Base-by-base conservation (phyloP, 2,888 invertebrate genomes). In the Pantelozetes paolii region DNA sequence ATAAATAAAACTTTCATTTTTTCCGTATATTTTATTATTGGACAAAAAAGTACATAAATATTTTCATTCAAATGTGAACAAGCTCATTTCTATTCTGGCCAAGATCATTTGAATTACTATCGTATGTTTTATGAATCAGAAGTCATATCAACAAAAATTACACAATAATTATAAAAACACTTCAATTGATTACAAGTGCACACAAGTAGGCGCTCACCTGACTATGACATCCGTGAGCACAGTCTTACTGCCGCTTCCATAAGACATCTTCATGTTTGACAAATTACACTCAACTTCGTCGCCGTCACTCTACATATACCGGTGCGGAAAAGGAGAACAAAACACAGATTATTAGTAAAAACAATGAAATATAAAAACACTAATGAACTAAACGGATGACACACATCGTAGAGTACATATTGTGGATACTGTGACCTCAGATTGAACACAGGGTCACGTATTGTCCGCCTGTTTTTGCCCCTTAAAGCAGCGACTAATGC, bases 181-280 rank as follows among this genome's bases (percentile, higher is more conserved):
- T n/a, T n/a, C n/a, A n/a, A n/a, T n/a, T n/a, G n/a, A n/a, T n/a
- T n/a, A n/a, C n/a, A n/a, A n/a, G n/a, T n/a, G n/a, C n/a, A n/a
- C n/a, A n/a, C n/a, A n/a, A n/a, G n/a, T n/a, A n/a, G n/a, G n/a
- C n/a, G 11, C 64, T 15, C 36, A 69, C 42, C 69, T 36, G 62
- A n/a, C 15, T 0, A n/a, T 20, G 18, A 45, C 42, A 45, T 69
- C 45, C 2, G 69, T 69, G 26, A 69, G 45, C 9, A 15, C 69
- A 26, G 69, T 45, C 28, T 69, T 69, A 45, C 69, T 69, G 26
- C 6, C 13, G 20, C 69, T 69, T n/a, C 69, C 69, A 42, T 69
- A 69, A 28, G 69, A 69, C 69, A 69, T 69, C 45, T 69, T 69
- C 69, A 45, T 69, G 3, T 20, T 69, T 2, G 45, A 69, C n/a